Percentiles rank a stretch among this genome's conserved stretches.
These are phyloP conservation scores for Nerophis ophidion DNA, from an alignment of 2,113 vertebrate genomes.

Conservation along the genomic window DNA sequence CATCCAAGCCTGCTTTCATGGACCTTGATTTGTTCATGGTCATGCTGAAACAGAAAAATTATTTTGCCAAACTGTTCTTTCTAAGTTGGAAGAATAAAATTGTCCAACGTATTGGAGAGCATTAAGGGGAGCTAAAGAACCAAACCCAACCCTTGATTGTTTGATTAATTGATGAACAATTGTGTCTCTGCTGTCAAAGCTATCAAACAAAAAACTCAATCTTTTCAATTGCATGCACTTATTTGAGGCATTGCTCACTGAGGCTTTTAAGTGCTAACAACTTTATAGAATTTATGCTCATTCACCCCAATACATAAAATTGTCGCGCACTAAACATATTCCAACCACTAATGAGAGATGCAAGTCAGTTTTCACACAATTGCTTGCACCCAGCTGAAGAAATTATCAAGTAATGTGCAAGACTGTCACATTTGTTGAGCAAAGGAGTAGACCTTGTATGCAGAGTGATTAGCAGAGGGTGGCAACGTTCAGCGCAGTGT, in stretches of 20 bases:
- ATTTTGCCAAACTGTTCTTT: no score
- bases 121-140: no score
- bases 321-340: background rate
- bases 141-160: background rate
- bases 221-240: background rate
- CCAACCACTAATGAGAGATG: background rate
- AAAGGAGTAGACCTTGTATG: constrained; percentile 32
- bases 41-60: no score
- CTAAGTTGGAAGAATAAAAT: no score
- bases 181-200: no score
- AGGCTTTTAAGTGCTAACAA: no score
- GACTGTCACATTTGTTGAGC: constrained; percentile 36
- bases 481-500: constrained; percentile 31
- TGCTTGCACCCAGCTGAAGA: constrained; percentile 19
- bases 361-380: constrained; percentile 20
- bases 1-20: background rate
- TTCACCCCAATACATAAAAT: background rate
- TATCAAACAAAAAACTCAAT: background rate
- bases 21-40: background rate
- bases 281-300: background rate
- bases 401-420: constrained; percentile 50
- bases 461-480: constrained; percentile 45
- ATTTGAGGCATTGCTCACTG: background rate
- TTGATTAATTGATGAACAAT: background rate
- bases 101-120: no score